Evolutionary conservation across 1,140 invertebrate genomes (phyloP).

Genomic region (Lamellibrachia luymesi): DNA sequence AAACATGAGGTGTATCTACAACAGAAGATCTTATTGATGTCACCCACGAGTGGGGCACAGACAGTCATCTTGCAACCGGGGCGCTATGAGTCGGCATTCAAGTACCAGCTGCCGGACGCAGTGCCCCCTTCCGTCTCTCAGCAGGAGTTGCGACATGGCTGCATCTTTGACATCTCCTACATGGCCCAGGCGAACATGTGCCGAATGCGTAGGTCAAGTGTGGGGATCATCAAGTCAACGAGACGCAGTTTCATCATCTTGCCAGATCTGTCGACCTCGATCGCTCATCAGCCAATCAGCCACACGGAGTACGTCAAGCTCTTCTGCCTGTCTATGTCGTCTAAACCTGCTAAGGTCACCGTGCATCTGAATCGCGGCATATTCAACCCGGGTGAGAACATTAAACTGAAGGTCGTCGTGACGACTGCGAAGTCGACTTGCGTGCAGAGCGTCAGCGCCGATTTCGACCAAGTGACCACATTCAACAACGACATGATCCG

Average conservation of each 20-base stretch:
- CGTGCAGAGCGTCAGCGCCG: slow-evolving; percentile 33
- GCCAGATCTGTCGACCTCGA: neutral
- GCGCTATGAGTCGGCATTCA: slow-evolving; percentile 47
- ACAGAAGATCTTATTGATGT: slow-evolving; percentile 44
- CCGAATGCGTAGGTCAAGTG: neutral
- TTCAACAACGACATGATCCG: slow-evolving; percentile 15
- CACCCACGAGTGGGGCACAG: slow-evolving; percentile 37
- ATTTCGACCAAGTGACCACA: slow-evolving; percentile 25
- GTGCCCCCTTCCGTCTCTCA: slow-evolving; percentile 40
- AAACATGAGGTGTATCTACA: slow-evolving; percentile 40
- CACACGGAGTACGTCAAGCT: slow-evolving; percentile 12
- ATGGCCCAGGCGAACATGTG: slow-evolving; percentile 34
- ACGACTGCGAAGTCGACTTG: neutral
- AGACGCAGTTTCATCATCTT: neutral
- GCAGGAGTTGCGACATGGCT: slow-evolving; percentile 38
- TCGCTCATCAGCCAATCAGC: neutral
- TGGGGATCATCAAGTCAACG: slow-evolving; percentile 7
- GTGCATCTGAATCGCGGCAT: neutral
- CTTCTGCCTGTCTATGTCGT: neutral
- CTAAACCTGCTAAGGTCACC: neutral
- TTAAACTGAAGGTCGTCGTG: slow-evolving; percentile 10
- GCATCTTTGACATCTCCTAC: slow-evolving; percentile 40
- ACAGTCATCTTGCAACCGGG: slow-evolving; percentile 44
- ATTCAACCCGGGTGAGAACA: neutral
- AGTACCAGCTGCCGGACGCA: slow-evolving; percentile 37